These are phyloP conservation scores for Enteromius unitaeniatus DNA, from an alignment of 2,797 vertebrate genomes.

Conservation along the genomic window DNA sequence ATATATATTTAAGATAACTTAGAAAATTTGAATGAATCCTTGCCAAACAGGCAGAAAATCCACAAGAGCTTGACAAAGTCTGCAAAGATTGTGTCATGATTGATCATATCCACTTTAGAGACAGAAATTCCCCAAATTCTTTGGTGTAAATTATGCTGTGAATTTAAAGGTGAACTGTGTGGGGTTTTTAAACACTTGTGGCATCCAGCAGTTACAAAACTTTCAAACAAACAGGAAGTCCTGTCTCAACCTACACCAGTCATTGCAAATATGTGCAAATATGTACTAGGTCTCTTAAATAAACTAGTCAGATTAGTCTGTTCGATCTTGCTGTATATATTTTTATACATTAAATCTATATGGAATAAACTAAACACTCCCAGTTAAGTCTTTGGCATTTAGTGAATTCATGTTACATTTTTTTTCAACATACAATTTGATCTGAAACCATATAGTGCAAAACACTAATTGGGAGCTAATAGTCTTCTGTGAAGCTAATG, in stretches of 20 bases:
- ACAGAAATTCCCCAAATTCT: background rate
- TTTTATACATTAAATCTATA: slow-evolving; percentile 51
- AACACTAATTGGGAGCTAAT: background rate
- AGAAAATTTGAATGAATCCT: background rate
- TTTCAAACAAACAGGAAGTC: slow-evolving; percentile 5
- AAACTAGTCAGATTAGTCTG: background rate
- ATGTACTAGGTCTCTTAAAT: background rate
- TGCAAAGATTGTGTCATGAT: background rate
- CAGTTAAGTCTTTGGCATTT: background rate
- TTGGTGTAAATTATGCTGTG: slow-evolving; percentile 4
- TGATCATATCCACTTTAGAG: background rate
- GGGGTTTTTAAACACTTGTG: background rate
- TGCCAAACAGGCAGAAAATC: background rate
- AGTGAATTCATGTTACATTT: slow-evolving; percentile 7
- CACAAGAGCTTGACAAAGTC: background rate
- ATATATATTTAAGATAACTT: background rate
- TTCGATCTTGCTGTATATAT: slow-evolving; percentile 34
- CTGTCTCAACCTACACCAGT: background rate
- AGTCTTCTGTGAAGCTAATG: slow-evolving; percentile 7
- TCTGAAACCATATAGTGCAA: background rate
- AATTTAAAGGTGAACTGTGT: slow-evolving; percentile 11
- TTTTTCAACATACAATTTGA: background rate
- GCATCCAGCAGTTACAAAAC: slow-evolving; percentile 14
- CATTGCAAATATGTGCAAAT: background rate
- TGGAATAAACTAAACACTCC: slow-evolving; percentile 13